Evolutionary conservation across 1,140 invertebrate species (phyloP), one percentile per base, ranked within the genome.

Genomic region (Lasioglossum albipes): DNA sequence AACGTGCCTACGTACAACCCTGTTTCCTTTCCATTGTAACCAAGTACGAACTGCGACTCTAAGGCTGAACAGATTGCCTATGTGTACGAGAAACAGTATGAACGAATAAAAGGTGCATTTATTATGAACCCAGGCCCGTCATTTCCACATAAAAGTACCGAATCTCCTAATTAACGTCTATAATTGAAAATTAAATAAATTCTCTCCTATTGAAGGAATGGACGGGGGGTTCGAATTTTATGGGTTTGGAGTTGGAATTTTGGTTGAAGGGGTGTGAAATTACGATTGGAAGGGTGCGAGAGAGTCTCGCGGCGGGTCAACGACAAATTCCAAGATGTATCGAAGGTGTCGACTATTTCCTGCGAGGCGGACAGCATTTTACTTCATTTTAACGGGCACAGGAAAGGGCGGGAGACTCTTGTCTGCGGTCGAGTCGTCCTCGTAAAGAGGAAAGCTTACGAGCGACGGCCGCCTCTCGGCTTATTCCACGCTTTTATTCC

Each of bases 361-460:
- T 84, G 84, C 78, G 84, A 64, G 74, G 79, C 82, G 42, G 75
- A 84, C 75, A n/a, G 79, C 77, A 76, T 84, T 87, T 87, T 68
- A 77, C 79, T 82, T 79, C 69, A 27, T 79, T 77, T 87, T 87
- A 87, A 87, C 85, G 85, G 79, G 77, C 76, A 62, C 42, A 79
- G 79, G 66, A 87, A 84, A 87, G 86, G 85, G 79, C 85, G 88
- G 89, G 87, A 79, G 82, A 79, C 85, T 91, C 79, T 81, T 87
- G 90, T 92, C 91, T 93, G 92, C 91, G 92, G 92, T 93, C 91
- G 90, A 92, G 90, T 92, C 92, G 91, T 93, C 89, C 91, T 93
- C 93, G 89, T 93, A 93, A 93, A 93, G 91, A 93, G 87, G 88
- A 71, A 90, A 93, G 92, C 92, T 93, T 93, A 93, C 85, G 93